These are phyloP conservation scores for Datnioides undecimradiatus DNA, from an alignment of 2,113 vertebrate species.

Conservation along the genomic window DNA sequence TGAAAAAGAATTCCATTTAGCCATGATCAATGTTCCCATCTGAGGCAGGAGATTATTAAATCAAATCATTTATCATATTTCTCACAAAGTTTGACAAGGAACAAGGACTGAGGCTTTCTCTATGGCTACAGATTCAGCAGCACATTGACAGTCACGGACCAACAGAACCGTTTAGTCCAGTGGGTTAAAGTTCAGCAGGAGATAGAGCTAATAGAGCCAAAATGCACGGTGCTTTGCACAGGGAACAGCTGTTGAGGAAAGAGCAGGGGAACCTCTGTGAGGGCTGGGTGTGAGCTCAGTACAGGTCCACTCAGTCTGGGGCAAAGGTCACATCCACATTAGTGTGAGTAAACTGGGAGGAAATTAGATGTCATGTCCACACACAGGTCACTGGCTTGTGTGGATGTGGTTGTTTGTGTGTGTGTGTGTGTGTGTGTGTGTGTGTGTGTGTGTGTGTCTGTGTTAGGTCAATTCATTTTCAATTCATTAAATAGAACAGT, in stretches of 20 bases:
- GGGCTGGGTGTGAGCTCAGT: neutral
- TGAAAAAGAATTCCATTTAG: neutral
- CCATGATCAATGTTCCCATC: neutral
- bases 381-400: neutral
- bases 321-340: constrained; percentile 1
- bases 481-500: neutral
- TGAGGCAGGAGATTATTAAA: neutral
- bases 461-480: constrained; percentile 33
- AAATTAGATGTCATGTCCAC: neutral
- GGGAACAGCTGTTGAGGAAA: neutral
- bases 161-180: neutral
- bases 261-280: neutral
- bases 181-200: neutral
- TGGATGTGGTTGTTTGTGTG: no score
- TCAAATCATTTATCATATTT: neutral
- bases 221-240: neutral
- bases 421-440: neutral
- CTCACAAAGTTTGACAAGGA: neutral
- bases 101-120: neutral
- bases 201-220: neutral
- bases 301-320: neutral
- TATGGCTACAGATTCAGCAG: neutral
- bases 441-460: neutral
- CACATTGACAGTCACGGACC: neutral
- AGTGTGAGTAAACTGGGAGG: constrained; percentile 13